Base-by-base conservation (phyloP, 2,888 invertebrate species). In the Cephus nigrinus region DNA sequence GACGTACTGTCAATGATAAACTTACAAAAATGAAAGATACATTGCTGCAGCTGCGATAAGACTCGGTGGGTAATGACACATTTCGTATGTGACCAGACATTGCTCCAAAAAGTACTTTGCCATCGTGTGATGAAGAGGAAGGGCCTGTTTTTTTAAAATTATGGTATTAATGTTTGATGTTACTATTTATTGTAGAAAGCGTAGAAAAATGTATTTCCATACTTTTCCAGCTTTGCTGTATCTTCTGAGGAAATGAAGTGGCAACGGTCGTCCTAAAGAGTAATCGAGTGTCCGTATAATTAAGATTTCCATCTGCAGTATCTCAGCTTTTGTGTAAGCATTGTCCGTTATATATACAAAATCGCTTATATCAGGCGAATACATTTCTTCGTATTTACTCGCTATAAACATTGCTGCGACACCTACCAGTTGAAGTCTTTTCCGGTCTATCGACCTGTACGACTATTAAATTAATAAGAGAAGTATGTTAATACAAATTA, bases 341-440 rank as follows among this genome's bases (percentile, higher is more conserved):
- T 96, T 95, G 92, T 98, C 98, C 12, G 98, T 97, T 77, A 99
- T 96, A 90, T 96, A 97, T 23, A 97, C 96, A 92, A 98, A 98
- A 92, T 99, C 99, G 11, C 92, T 93, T 33, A 98, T 94, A 73
- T 97, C 96, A 0, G 98, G 98, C 1, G 96, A 94, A 87, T 96
- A 97, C 87, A 98, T 96, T 93, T 99, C 99, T 92, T 99, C 99
- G 88, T 97, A 98, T 91, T 99, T 99, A 88, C 96, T 95, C 0
- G 99, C 98, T 76, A 98, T 94, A 86, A 97, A 95, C 93, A 99
- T 94, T 0, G 98, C 96, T 0, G 98, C 95, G 1, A 97, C 95
- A 4, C 98, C 98, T 15, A 98, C 96, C 82, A 98, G 92, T 90
- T 99, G 98, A 79, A 98, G 93, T 84, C 95, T 94, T 82, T 94